Evolutionary conservation across 2,888 invertebrate species (phyloP).

Genomic region (Lochmaea capreae): DNA sequence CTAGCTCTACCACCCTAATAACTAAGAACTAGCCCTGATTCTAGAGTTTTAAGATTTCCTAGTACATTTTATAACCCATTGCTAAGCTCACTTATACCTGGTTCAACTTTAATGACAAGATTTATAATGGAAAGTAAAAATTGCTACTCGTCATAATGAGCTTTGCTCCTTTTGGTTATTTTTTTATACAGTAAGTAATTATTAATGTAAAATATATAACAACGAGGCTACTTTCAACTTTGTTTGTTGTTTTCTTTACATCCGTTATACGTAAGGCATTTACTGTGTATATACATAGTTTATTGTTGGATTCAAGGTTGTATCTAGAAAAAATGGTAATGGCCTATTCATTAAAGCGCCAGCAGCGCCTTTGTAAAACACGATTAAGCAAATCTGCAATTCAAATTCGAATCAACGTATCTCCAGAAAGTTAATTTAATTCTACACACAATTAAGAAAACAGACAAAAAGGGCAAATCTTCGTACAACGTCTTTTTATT

Average conservation of each 20-base stretch:
- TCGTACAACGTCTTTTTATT: neutral
- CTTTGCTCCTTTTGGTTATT: neutral
- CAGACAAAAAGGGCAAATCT: neutral
- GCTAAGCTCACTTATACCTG: no score
- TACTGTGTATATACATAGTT: neutral
- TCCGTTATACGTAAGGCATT: constrained; percentile 1
- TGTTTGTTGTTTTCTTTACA: neutral
- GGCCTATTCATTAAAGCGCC: constrained; percentile 29
- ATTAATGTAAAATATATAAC: neutral
- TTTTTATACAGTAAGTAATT: neutral
- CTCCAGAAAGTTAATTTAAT: constrained; percentile 16
- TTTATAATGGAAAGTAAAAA: no score
- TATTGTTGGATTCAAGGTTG: constrained; percentile 3
- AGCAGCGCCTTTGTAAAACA: constrained; percentile 22
- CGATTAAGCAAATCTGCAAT: constrained; percentile 32
- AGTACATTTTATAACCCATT: no score
- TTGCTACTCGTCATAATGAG: neutral
- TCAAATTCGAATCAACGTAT: constrained; percentile 29
- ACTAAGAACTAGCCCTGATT: no score
- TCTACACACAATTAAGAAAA: constrained; percentile 15
- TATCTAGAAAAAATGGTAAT: constrained; percentile 23
- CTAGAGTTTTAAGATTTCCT: no score
- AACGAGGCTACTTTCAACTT: neutral
- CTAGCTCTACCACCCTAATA: no score
- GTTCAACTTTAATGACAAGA: no score